Evolutionary conservation across 2,888 invertebrate species (phyloP), one percentile per base, ranked within the genome.

Genomic region (Netelia virgata): DNA sequence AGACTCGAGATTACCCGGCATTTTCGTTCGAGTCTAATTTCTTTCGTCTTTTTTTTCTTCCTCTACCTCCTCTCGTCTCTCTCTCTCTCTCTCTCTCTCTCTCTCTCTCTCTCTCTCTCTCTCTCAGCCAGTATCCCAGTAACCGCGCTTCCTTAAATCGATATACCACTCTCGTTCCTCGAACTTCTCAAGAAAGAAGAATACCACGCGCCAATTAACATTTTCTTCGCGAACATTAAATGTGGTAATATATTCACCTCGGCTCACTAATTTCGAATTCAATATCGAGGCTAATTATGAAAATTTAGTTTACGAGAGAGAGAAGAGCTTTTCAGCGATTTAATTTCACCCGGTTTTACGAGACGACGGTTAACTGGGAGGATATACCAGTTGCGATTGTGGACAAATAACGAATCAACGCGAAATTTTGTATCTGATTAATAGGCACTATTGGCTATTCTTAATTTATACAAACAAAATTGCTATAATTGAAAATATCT

Each of bases 241-340:
- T 76, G 75, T 81, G 84, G 57, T 84, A 86, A 86, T 86, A 23
- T 83, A 84, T 84, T 83, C 85, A 53, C 69, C 70, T n/a, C n/a
- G 16, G 1, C 18, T 36, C 47, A 63, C 84, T 84, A 81, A 84
- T 87, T 87, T 78, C 53, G 36, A 61, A 86, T 86, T 86, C 86
- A 72, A 86, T 83, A 82, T 84, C 77, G 75, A 72, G 75, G 61
- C 77, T 81, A 84, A 86, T 87, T 87, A 87, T 84, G 84, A 80
- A 77, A 84, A 86, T 86, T 59, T 64, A 47, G 47, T 74, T 36
- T 10, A 16, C 50, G 14, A 9, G 23, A 36, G 10, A 69, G 47
- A n/a, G 47, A 43, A 28, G n/a, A 1, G 61, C 55, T 41, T 74
- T 69, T 64, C 55, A 53, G 14, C 28, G 55, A 73, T 73, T 79